Conservation (phyloP, 92 coral and sea anemone genomes). For the Nematostella vectensis region DNA sequence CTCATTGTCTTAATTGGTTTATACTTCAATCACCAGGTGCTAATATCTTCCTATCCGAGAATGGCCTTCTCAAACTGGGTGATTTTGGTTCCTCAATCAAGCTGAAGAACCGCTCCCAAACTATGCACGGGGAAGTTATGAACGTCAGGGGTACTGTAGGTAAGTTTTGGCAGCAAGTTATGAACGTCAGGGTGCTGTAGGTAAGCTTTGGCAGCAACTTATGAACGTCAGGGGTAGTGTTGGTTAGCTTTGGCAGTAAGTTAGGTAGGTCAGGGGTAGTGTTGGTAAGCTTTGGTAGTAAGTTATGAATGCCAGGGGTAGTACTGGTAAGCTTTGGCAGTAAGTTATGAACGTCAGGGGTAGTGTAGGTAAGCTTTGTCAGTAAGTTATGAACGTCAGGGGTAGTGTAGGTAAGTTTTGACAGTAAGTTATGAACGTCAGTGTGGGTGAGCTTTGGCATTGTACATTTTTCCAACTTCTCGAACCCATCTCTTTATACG, state of each 20-base stretch:
- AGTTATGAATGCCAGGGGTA: too few species aligned
- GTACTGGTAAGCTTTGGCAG: too few species aligned
- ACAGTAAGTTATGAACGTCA: background rate
- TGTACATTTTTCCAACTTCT: too few species aligned
- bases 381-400: constrained; percentile 83
- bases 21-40: constrained; percentile 59
- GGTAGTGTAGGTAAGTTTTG: constrained; percentile 78
- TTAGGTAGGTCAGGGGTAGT: background rate
- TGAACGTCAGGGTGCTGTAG: constrained; percentile 23
- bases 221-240: constrained; percentile 24
- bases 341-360: constrained; percentile 90
- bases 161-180: constrained; percentile 20
- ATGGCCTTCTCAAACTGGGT: constrained; percentile 89
- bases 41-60: constrained; percentile 85
- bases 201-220: background rate
- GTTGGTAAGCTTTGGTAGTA: too few species aligned
- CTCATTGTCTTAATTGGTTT: too few species aligned
- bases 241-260: background rate
- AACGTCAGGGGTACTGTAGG: constrained; percentile 95
- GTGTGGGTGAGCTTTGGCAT: background rate
- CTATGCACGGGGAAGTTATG: constrained; percentile 89
- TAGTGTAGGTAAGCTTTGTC: constrained; percentile 60
- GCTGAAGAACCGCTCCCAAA: constrained; percentile 77
- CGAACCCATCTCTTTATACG: too few species aligned
- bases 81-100: constrained; percentile 97